A percentile compares a stretch with the other conserved stretches of the same genome.
phyloP scores from a whole-genome alignment of 2,113 vertebrate species.

The Pachyramphus minor region DNA sequence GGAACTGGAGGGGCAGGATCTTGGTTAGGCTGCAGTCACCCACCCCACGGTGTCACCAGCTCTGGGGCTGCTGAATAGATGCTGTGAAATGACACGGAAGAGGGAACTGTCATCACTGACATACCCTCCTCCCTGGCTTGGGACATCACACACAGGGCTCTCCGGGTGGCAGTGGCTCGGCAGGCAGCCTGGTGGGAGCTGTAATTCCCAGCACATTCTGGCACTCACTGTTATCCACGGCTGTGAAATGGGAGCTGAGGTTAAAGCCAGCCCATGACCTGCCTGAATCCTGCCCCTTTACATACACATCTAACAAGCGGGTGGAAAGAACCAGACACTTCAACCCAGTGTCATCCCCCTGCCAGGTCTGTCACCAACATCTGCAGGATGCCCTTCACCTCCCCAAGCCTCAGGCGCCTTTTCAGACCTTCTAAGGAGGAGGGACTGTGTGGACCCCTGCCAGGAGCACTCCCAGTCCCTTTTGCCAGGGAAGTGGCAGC shows the following conservation, averaged over 20 bases:
- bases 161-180: neutral
- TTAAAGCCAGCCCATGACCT: neutral
- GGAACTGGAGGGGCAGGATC: fast-evolving
- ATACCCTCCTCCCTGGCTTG: neutral
- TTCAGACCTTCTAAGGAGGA: neutral
- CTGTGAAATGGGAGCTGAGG: neutral
- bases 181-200: neutral
- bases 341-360: neutral
- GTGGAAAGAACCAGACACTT: neutral
- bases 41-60: fast-evolving
- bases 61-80: neutral
- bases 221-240: fast-evolving
- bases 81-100: neutral
- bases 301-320: neutral
- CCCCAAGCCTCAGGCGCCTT: neutral
- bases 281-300: neutral
- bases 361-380: neutral
- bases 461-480: neutral
- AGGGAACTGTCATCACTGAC: neutral
- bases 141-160: neutral
- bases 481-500: neutral
- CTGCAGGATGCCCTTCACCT: neutral
- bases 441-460: neutral
- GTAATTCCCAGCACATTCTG: neutral
- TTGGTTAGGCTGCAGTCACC: neutral